Base-by-base conservation (phyloP, 2,888 invertebrate species). In the Dermolepida albohirtum region DNA sequence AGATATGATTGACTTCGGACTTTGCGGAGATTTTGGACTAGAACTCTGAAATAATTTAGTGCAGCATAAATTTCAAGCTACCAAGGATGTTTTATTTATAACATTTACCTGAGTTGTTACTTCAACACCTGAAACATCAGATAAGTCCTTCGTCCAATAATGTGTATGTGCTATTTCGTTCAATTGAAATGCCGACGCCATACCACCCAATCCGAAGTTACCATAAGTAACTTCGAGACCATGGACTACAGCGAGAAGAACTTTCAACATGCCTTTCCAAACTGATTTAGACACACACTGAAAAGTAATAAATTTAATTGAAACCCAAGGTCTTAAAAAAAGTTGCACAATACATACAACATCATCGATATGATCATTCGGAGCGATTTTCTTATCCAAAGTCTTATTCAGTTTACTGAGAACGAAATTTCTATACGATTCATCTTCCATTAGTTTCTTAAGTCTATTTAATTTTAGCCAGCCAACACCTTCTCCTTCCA, bases 91-190 rank as follows among this genome's bases (percentile, higher is more conserved):
- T 10, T 39, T 1, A 1, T 5, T 40, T 11, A 34, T 40, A 12
- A 4, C n/a, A 10, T n/a, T 65, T 72, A 81, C 81, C 71, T 79
- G 80, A 6, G 82, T 82, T 16, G 74, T 71, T 47, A 75, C 74
- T 64, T 83, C 78, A 67, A 80, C 87, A 76, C 86, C 82, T 29
- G 86, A 87, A 0, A 83, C 84, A 72, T 89, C 89, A 44, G 86
- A 87, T 7, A 94, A 81, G 80, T 96, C 96, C 79, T 94, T 93
- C 75, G 93, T 93, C 96, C 97, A 97, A 82, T 93, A 99, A 84
- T 99, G 98, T 0, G 99, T 99, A 82, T 99, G 98, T 1, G 97
- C 95, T 79, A 99, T 97, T 87, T 99, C 99, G 78, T 98, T 91
- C 73, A 98, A 87, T 84, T 97, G 96, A 83, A 97, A 98, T 16